Base-by-base conservation (phyloP, 1,140 invertebrate species). In the Telenomus remus region DNA sequence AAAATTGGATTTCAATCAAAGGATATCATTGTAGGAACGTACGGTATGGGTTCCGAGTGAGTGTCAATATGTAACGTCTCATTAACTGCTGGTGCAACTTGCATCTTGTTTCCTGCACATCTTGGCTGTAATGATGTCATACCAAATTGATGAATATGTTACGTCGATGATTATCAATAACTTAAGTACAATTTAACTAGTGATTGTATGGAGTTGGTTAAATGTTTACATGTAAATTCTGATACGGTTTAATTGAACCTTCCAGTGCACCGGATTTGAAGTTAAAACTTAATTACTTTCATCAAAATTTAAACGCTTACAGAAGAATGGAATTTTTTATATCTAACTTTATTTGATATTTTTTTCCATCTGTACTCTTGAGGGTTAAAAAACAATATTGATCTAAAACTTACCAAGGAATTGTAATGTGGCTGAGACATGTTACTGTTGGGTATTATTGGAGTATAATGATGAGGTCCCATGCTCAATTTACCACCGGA, bases 31-130 rank as follows among this genome's bases (percentile, higher is more conserved):
- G 34, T 51, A 37, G 5, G 44, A 69, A 93, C 93, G 93, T 87
- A 96, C 94, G 94, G 92, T 80, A 95, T 89, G 44, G 94, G 94
- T 81, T 95, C 94, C 33, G 93, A 92, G 71, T 94, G 94, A 15
- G 94, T 96, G 79, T 96, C 94, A 75, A 96, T 94, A 82, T 95
- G 95, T n/a, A 96, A 88, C 0, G 92, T 92, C 84, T 95, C 91
- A 79, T 89, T 90, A 14, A 92, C 78, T 3, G 19, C 19, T 42
- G 89, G 84, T 86, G 78, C 82, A 35, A 87, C 79, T 50, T 86
- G 82, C 39, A 88, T 59, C 73, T 88, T 87, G 43, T 71, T 86
- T 56, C 83, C 84, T 74, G 81, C 86, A 73, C 82, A 84, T 57
- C 87, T 84, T 79, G 89, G 89, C 89, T 90, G 61, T 19, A 84